Percentiles rank a stretch among this genome's conserved stretches.
phyloP scores from a whole-genome alignment of 2,888 invertebrate genomes.

The Allygus modestus region DNA sequence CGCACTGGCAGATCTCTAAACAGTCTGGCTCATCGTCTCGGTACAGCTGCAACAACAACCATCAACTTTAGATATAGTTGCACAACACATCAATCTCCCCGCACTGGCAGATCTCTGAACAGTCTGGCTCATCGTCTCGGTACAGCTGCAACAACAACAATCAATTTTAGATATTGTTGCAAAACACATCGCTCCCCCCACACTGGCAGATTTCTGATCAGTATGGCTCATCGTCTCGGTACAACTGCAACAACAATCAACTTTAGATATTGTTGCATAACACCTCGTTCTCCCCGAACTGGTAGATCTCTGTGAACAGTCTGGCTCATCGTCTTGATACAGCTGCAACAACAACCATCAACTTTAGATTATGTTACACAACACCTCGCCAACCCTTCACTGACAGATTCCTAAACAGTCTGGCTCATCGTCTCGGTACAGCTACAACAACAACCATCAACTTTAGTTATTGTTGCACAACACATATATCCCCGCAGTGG shows the following conservation, averaged over 20 bases:
- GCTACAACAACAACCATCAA: slow-evolving; percentile 75
- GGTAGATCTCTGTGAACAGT: slow-evolving; percentile 94
- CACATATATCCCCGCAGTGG: slow-evolving; percentile 89
- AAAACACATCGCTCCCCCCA: slow-evolving; percentile 86
- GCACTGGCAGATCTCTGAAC: slow-evolving; percentile 94
- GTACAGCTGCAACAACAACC: slow-evolving; percentile 80
- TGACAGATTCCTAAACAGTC: slow-evolving; percentile 95
- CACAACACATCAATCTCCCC: slow-evolving; percentile 88
- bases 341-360: slow-evolving; percentile 77
- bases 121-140: slow-evolving; percentile 91
- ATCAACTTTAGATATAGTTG: slow-evolving; percentile 83
- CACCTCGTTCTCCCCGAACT: slow-evolving; percentile 80
- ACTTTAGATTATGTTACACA: slow-evolving; percentile 79
- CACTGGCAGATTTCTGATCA: slow-evolving; percentile 95
- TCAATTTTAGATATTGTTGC: too few species aligned
- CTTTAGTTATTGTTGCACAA: too few species aligned
- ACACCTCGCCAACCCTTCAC: slow-evolving; percentile 86
- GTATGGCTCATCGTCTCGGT: slow-evolving; percentile 90
- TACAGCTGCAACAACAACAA: slow-evolving; percentile 81
- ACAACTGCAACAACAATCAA: slow-evolving; percentile 77
- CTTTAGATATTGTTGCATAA: slow-evolving; percentile 80
- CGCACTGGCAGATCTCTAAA: slow-evolving; percentile 93
- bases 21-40: slow-evolving; percentile 92
- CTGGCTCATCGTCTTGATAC: slow-evolving; percentile 90
- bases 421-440: slow-evolving; percentile 90